A percentile compares a stretch with the other conserved stretches of the same genome.
Evolutionary conservation across 2,113 vertebrate genomes (phyloP).

Genomic region (Leucosticte australis): DNA sequence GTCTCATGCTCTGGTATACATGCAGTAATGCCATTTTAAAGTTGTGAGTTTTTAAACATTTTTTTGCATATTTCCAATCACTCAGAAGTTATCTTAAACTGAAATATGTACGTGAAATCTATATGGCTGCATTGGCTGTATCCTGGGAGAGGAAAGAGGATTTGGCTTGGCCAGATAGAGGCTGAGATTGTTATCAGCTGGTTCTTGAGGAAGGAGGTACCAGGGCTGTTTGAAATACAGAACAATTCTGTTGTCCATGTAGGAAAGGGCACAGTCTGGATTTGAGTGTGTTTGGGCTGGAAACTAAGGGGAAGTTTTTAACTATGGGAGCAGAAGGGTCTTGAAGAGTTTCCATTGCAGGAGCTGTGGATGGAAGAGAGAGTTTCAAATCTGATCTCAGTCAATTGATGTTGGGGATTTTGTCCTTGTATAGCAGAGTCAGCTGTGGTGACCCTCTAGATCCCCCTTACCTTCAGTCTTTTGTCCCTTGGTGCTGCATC

Average conservation of each 20-base stretch:
- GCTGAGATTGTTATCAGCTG: neutral
- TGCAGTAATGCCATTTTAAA: neutral
- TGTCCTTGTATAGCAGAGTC: fast-evolving
- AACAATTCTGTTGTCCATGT: neutral
- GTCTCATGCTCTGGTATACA: neutral
- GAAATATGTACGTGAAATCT: neutral
- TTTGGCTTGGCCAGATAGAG: neutral
- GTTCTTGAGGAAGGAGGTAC: neutral
- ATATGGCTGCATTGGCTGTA: neutral
- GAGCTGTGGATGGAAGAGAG: neutral
- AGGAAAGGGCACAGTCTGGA: neutral
- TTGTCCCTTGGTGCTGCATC: neutral
- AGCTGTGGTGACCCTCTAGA: neutral
- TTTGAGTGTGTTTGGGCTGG: neutral
- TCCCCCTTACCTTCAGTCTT: neutral
- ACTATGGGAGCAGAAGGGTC: neutral
- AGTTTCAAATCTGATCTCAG: neutral
- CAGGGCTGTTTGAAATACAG: neutral
- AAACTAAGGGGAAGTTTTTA: neutral
- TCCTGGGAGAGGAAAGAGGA: neutral
- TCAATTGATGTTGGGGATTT: neutral
- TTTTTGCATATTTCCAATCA: neutral
- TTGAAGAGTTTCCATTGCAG: neutral
- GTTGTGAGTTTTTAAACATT: neutral
- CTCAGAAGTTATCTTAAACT: neutral